phyloP scores from a whole-genome alignment of 2,888 invertebrate species.

The Eristalis pertinax region DNA sequence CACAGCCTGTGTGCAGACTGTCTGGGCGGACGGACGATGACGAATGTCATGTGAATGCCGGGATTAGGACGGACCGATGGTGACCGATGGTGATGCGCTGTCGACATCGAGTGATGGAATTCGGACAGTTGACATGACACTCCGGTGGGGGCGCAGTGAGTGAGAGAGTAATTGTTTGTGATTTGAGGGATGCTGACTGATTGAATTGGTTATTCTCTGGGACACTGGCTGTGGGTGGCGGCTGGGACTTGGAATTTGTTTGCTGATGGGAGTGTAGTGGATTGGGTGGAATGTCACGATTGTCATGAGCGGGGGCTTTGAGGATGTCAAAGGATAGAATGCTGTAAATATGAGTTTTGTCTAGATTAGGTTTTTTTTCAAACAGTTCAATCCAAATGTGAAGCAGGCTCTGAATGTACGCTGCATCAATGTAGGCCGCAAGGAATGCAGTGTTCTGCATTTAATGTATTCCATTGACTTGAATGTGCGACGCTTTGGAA shows the following conservation, averaged over 20 bases:
- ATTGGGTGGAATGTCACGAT: neutral
- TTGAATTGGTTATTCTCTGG: constrained; percentile 62
- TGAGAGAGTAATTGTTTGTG: constrained; percentile 58
- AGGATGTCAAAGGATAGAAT: too few species aligned
- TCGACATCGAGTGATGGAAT: constrained; percentile 60
- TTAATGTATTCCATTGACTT: too few species aligned
- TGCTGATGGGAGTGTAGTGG: neutral
- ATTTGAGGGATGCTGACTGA: constrained; percentile 64
- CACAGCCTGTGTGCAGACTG: neutral
- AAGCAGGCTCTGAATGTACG: too few species aligned
- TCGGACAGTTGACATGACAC: constrained; percentile 65
- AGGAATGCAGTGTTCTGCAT: too few species aligned
- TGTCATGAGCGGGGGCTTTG: too few species aligned
- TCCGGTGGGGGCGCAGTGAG: constrained; percentile 45
- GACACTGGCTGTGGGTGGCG: neutral
- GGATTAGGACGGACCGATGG: constrained; percentile 10
- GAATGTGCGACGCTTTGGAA: too few species aligned
- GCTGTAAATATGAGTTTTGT: too few species aligned
- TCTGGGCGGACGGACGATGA: constrained; percentile 38
- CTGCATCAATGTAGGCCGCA: too few species aligned
- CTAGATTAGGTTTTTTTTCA: too few species aligned
- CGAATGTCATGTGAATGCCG: constrained; percentile 40
- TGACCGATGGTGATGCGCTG: constrained; percentile 55
- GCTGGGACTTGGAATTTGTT: neutral
- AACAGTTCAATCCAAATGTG: too few species aligned